Evolutionary conservation across 2,888 invertebrate species (phyloP).

Genomic region (Chorisops tibialis): DNA sequence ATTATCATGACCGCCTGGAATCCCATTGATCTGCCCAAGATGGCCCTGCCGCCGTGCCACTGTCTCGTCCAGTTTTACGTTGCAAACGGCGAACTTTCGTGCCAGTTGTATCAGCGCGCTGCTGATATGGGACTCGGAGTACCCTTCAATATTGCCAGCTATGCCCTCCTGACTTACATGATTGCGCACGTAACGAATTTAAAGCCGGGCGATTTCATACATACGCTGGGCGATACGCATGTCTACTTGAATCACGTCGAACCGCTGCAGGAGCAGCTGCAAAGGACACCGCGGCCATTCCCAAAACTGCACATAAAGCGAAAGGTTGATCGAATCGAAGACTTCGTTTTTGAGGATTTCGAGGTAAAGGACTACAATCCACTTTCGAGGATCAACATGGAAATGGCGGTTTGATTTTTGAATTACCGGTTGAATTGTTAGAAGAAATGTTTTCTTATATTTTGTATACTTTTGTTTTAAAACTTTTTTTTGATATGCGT

Average conservation of each 20-base stretch:
- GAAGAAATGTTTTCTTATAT: background rate
- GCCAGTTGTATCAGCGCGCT: slow-evolving; percentile 91
- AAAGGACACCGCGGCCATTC: slow-evolving; percentile 75
- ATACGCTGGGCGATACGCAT: slow-evolving; percentile 93
- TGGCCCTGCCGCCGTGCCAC: slow-evolving; percentile 98
- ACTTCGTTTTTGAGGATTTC: slow-evolving; percentile 85
- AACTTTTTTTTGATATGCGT: too few relatives aligned
- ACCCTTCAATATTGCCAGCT: slow-evolving; percentile 97
- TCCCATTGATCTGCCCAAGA: slow-evolving; percentile 76
- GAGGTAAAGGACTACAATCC: slow-evolving; percentile 80
- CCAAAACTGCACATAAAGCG: slow-evolving; percentile 76
- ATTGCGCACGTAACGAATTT: slow-evolving; percentile 91
- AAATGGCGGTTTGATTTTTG: slow-evolving; percentile 89
- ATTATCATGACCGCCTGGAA: slow-evolving; percentile 97
- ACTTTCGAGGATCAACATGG: slow-evolving; percentile 86
- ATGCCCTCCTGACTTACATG: slow-evolving; percentile 90
- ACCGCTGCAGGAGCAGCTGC: slow-evolving; percentile 74
- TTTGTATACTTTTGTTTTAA: too few relatives aligned
- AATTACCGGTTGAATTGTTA: slow-evolving; percentile 74
- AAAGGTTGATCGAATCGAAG: slow-evolving; percentile 73
- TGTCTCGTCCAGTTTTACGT: slow-evolving; percentile 94
- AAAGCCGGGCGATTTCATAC: slow-evolving; percentile 90
- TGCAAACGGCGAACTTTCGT: slow-evolving; percentile 75
- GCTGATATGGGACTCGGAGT: slow-evolving; percentile 99
- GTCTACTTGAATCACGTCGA: slow-evolving; percentile 88